Percentiles rank a stretch among this genome's conserved stretches.
Evolutionary conservation across 2,888 invertebrate genomes (phyloP).

Genomic region (Rhamphomyia laevipes): DNA sequence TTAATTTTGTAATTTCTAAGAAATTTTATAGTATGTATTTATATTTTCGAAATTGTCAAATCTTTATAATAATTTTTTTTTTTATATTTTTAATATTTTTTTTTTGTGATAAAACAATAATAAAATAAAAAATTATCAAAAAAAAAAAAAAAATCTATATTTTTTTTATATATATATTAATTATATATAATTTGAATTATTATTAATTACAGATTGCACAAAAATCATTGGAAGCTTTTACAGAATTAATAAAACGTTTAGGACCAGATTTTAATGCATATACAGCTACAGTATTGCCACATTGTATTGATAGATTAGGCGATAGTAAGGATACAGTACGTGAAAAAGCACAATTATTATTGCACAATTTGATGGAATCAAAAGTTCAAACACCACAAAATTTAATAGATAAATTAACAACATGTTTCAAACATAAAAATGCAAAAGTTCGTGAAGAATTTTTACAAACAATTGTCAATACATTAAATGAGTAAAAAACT

Average conservation of each 20-base stretch:
- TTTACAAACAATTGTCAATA: conserved; percentile 65
- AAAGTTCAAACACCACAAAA: conserved; percentile 55
- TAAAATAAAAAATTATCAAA: background rate
- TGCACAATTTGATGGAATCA: conserved; percentile 61
- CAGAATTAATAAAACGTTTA: conserved; percentile 74
- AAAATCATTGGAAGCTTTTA: conserved; percentile 79
- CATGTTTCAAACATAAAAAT: conserved; percentile 74
- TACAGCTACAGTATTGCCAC: conserved; percentile 69
- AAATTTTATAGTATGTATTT: too few species aligned
- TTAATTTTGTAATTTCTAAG: too few species aligned
- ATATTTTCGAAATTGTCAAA: background rate
- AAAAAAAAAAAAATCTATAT: background rate
- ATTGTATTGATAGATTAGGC: conserved; percentile 65
- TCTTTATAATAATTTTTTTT: background rate
- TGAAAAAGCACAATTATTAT: conserved; percentile 59
- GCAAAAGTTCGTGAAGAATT: conserved; percentile 86
- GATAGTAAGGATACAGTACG: conserved; percentile 54
- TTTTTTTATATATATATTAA: background rate
- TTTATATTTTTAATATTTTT: too few species aligned
- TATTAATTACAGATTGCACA: conserved; percentile 72
- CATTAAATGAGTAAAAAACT: conserved; percentile 63
- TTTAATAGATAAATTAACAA: conserved; percentile 58
- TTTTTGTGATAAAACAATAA: too few species aligned
- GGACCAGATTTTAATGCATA: conserved; percentile 79
- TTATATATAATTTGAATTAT: conserved; percentile 10